Conservation (phyloP, 2,113 vertebrate species). For the Phyllostomus hastatus region DNA sequence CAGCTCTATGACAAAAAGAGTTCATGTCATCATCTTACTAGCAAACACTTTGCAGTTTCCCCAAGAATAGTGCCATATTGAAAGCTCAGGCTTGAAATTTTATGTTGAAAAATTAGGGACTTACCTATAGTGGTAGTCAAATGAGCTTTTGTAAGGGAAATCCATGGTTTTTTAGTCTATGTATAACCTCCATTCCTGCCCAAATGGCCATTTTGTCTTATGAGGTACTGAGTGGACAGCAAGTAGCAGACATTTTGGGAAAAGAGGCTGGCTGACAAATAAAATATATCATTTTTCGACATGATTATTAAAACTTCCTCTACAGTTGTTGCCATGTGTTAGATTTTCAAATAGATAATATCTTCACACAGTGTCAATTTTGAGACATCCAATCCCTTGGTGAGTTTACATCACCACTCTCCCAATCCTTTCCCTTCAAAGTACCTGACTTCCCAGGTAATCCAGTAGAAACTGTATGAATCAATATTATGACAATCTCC, state of each 20-base stretch:
- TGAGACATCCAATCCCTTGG: not conserved
- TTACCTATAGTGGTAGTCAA: not conserved
- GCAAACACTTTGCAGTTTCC: not conserved
- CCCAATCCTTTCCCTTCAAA: not conserved
- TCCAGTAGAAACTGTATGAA: not conserved
- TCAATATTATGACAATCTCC: not conserved
- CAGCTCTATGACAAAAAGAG: not conserved
- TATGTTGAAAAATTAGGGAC: not conserved
- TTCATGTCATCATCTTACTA: not conserved
- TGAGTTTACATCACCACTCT: not conserved
- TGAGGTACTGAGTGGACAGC: too few relatives aligned
- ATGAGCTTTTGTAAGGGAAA: not conserved
- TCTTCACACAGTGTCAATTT: not conserved
- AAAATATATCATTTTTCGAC: too few relatives aligned
- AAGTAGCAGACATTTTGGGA: too few relatives aligned
- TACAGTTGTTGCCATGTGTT: not conserved
- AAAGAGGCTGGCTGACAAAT: too few relatives aligned
- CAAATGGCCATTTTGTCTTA: too few relatives aligned
- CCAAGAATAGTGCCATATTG: not conserved
- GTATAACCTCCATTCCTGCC: too few relatives aligned
- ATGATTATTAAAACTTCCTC: not conserved
- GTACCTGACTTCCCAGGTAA: not conserved
- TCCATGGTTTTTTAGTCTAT: not conserved
- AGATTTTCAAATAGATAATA: not conserved
- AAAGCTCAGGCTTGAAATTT: not conserved